phyloP scores from a whole-genome alignment of 1,140 invertebrate species.

The Drosophila bifasciata region DNA sequence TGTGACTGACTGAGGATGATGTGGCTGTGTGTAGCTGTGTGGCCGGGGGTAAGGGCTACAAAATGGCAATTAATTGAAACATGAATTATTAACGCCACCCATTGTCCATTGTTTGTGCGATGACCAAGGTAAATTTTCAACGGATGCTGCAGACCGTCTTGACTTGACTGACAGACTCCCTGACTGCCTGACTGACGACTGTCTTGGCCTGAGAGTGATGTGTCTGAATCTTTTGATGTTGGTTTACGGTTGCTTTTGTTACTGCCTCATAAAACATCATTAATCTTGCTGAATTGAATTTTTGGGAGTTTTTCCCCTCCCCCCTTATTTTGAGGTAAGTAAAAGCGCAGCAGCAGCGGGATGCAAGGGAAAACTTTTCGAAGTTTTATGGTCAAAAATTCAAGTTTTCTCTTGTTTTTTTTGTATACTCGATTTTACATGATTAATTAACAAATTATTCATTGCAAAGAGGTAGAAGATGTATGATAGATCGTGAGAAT shows the following conservation, averaged over 20 bases:
- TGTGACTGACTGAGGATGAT: no score
- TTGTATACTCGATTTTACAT: constrained; percentile 46
- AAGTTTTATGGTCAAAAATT: constrained; percentile 52
- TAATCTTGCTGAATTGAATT: constrained; percentile 70
- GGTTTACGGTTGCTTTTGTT: constrained; percentile 64
- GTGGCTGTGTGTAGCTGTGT: neutral
- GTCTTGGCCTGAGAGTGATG: constrained; percentile 41
- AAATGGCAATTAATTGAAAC: constrained; percentile 83
- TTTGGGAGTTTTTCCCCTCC: constrained; percentile 15
- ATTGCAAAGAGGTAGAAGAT: constrained; percentile 32
- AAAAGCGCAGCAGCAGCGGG: constrained; percentile 62
- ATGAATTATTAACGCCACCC: constrained; percentile 82
- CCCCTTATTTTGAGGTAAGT: neutral
- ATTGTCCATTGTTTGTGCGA: constrained; percentile 71
- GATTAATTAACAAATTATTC: constrained; percentile 80
- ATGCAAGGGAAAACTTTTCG: constrained; percentile 20
- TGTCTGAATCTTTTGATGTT: constrained; percentile 52
- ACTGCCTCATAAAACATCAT: constrained; percentile 68
- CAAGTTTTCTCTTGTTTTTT: constrained; percentile 48
- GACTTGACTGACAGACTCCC: constrained; percentile 30
- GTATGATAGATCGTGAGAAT: constrained; percentile 60
- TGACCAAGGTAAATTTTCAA: constrained; percentile 73
- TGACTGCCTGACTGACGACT: constrained; percentile 18
- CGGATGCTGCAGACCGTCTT: constrained; percentile 56
- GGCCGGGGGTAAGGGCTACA: constrained; percentile 52